A percentile compares a stretch with the other conserved stretches of the same genome.
Evolutionary conservation across 2,113 vertebrate species (phyloP).

Genomic region (Pseudorhombus dupliciocellatus): DNA sequence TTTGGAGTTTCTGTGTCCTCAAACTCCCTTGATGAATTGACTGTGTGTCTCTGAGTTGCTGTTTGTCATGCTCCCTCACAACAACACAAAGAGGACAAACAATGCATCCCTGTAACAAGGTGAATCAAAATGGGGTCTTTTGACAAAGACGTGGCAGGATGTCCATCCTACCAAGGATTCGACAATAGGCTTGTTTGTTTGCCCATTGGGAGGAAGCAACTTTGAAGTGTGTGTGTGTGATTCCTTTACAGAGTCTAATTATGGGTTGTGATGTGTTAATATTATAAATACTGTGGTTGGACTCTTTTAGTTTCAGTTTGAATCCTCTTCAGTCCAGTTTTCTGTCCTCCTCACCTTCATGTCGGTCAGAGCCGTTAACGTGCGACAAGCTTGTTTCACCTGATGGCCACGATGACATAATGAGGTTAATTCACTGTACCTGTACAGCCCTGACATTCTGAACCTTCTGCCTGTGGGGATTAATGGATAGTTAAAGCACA

Average conservation of each 20-base stretch:
- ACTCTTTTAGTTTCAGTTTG: not conserved
- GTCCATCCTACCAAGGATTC: slow-evolving; percentile 40
- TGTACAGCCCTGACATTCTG: slow-evolving; percentile 6
- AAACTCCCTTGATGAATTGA: not conserved
- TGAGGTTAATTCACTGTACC: slow-evolving; percentile 43
- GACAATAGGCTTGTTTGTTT: slow-evolving; percentile 49
- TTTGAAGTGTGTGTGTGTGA: slow-evolving; percentile 26
- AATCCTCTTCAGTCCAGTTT: slow-evolving; percentile 1
- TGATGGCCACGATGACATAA: slow-evolving; percentile 11
- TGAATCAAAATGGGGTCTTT: slow-evolving; percentile 24
- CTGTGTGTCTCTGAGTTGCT: slow-evolving; percentile 26
- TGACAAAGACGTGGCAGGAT: slow-evolving; percentile 55
- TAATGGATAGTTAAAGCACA: slow-evolving; percentile 17
- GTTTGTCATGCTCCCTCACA: slow-evolving; percentile 15
- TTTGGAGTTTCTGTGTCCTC: slow-evolving; percentile 1
- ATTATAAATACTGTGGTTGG: slow-evolving; percentile 1
- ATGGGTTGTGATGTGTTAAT: slow-evolving; percentile 11
- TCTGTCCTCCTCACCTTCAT: not conserved
- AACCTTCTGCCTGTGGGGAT: slow-evolving; percentile 30
- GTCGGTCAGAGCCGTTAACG: slow-evolving; percentile 6
- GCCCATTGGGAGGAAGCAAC: slow-evolving; percentile 36
- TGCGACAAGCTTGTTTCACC: slow-evolving; percentile 3
- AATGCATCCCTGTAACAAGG: not conserved
- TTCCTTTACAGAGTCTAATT: slow-evolving; percentile 5
- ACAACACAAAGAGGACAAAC: slow-evolving; percentile 27